Evolutionary conservation across 2,797 vertebrate genomes (phyloP), one percentile per base, ranked within the genome.

Genomic region (Adelosebastes latens): DNA sequence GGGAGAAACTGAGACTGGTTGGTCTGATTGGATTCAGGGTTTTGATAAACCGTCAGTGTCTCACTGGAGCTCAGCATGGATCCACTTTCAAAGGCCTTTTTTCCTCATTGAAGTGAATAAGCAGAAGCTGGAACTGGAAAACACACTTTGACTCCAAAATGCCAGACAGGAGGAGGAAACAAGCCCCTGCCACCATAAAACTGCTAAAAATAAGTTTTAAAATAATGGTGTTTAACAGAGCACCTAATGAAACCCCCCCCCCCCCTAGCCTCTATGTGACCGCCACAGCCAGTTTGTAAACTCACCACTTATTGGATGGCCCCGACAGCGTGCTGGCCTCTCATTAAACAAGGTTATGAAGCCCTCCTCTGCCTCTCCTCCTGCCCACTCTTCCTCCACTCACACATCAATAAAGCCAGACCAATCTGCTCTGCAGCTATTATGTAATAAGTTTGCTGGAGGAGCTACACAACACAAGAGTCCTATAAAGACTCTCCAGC

Each of bases 391-490:
- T 42, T 25, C 24, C 71, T 55, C 71, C 56, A 49, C 89, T 91
- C 81, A 82, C 80, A 93, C 92, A 88, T 92, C 92, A 92, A 88
- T 93, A 89, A 80, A 87, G 87, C 84, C 34, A 74, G 73, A 88
- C 82, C 86, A 91, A 90, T 87, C 92, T 82, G 88, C 93, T 94
- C 76, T 92, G 88, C 85, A 89, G 92, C 82, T 82, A 46, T 95
- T 94, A 94, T 82, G 83, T 92, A 86, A 92, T 55, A 92, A 89
- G 75, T 87, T 87, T 85, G 75, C 78, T 83, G 72, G 82, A 83
- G 85, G 62, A 88, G 86, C 82, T 75, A 27, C 53, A 77, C 56
- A 63, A 55, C 49, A 67, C n/a, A 46, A 27, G 55, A 61, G 65
- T 68, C 59, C 71, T 14, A 34, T 60, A 16, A 69, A 69, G 58